Base-by-base conservation (phyloP, 2,888 invertebrate genomes). In the Campoplex capitator region DNA sequence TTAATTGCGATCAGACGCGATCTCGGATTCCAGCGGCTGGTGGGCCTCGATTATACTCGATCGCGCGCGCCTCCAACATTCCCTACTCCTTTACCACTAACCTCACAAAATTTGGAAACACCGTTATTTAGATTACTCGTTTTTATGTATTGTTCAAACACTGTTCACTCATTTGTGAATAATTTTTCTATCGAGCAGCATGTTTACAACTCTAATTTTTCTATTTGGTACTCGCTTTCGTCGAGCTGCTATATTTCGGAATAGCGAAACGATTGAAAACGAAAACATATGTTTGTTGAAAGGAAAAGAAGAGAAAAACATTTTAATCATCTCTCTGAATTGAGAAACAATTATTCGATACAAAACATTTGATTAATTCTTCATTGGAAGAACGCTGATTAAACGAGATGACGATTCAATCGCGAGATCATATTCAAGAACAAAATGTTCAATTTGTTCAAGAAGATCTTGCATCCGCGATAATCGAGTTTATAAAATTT, bases 1-100 rank as follows among this genome's bases (percentile, higher is more conserved):
- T 94, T 94, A 94, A 93, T 94, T 94, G 94, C 94, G 93, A 94
- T 94, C 94, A 93, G 93, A 94, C 94, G 94, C 94, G 94, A 94
- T 94, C 94, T 94, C 93, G 93, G 93, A 94, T 94, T 94, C 94
- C 94, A 93, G 90, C 92, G 92, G 92, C 93, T 89, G 94, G 94
- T 94, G 94, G 92, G 93, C 93, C 92, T 83, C 86, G 88, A 88
- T 87, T 87, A 88, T 88, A 87, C 85, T 76, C 81, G 88, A 88
- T 86, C 87, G 87, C 88, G 86, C 77, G 68, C 77, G 67, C 48
- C 68, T 82, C 62, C 79, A 71, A 56, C 58, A 76, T 86, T 83
- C 58, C n/a, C 76, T 38, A 54, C 6, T 62, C 28, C 32, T 32
- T 32, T 82, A 54, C 75, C 75, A 83, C 28, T 28, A 32, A 75